These are phyloP conservation scores for Notodonta dromedarius DNA, from an alignment of 2,888 invertebrate species.

Conservation along the genomic window DNA sequence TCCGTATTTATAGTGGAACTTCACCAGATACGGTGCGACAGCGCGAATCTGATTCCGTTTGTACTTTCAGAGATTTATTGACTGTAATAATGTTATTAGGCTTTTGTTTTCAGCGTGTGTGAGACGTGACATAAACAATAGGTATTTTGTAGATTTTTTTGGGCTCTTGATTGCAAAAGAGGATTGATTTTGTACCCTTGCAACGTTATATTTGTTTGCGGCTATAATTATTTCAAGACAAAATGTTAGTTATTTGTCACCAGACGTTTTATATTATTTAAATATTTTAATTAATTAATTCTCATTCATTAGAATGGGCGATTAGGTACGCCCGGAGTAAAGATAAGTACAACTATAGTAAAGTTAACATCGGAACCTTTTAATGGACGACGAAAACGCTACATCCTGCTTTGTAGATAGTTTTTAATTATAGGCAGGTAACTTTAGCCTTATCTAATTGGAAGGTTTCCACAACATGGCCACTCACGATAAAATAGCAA, in stretches of 20 bases:
- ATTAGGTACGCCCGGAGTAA: not conserved
- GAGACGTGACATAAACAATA: constrained; percentile 36
- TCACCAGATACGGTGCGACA: constrained; percentile 80
- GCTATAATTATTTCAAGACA: not conserved
- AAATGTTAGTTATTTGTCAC: no score
- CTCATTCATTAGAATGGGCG: no score
- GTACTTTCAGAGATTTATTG: constrained; percentile 74
- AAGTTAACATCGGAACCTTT: no score
- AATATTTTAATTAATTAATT: no score
- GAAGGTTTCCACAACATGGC: not conserved
- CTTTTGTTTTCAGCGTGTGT: constrained; percentile 25
- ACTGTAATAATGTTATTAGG: constrained; percentile 58
- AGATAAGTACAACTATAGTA: not conserved
- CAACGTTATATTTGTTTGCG: not conserved
- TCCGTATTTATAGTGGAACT: constrained; percentile 80
- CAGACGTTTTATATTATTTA: no score
- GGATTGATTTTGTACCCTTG: not conserved
- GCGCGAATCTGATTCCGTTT: constrained; percentile 81
- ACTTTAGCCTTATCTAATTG: not conserved
- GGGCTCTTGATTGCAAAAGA: not conserved
- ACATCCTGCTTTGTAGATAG: no score
- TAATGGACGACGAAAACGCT: no score
- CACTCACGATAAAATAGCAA: not conserved
- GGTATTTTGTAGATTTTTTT: constrained; percentile 19
- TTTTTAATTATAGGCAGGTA: not conserved